These are phyloP conservation scores for Poecile montanus DNA, from an alignment of 2,797 vertebrate genomes.

Conservation along the genomic window DNA sequence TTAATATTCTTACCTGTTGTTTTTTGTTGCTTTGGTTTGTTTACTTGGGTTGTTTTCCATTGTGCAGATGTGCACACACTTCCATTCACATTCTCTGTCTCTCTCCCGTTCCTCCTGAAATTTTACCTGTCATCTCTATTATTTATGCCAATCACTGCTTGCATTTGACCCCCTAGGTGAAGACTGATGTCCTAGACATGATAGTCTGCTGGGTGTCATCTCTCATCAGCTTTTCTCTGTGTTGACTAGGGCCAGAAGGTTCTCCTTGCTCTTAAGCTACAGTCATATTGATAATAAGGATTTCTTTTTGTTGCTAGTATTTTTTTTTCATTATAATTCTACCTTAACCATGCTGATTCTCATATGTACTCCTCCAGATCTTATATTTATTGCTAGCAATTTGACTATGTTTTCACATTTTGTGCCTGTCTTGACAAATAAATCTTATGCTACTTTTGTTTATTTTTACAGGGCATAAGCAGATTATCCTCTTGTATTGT, in stretches of 20 bases:
- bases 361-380: background rate
- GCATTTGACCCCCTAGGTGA: background rate
- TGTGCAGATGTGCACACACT: accelerated
- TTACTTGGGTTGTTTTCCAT: background rate
- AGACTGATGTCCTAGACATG: background rate
- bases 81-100: background rate
- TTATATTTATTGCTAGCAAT: background rate
- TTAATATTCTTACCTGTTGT: background rate
- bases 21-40: background rate
- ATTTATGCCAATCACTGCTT: background rate
- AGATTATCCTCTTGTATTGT: background rate
- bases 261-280: background rate
- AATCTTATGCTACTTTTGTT: background rate
- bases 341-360: background rate
- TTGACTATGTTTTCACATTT: background rate
- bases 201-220: background rate
- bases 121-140: background rate
- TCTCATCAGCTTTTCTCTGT: background rate
- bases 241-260: background rate
- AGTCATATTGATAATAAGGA: background rate
- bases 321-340: background rate
- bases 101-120: background rate
- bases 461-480: background rate
- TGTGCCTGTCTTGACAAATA: background rate
- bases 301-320: background rate